Conservation (phyloP, 2,113 vertebrate genomes). For the Cyprinodon variegatus region DNA sequence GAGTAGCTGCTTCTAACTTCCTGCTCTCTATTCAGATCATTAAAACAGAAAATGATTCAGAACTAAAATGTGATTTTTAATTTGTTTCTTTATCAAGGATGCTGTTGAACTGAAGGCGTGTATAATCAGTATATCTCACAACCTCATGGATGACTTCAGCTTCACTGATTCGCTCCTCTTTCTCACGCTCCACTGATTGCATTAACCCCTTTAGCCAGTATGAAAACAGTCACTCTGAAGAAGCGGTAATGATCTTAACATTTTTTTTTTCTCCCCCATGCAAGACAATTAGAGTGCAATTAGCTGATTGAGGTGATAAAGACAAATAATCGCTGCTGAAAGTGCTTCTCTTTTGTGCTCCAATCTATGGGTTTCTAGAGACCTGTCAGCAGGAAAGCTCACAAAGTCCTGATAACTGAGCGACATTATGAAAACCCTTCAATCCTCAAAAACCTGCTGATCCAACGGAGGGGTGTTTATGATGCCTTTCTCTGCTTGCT, state of each 20-base stretch:
- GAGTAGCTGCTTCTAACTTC: constrained; percentile 55
- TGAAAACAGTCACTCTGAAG: constrained; percentile 68
- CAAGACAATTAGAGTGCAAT: constrained; percentile 68
- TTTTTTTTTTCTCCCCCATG: constrained; percentile 42
- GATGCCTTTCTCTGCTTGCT: constrained; percentile 53
- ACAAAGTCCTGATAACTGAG: constrained; percentile 50
- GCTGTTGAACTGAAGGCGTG: constrained; percentile 47
- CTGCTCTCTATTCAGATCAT: constrained; percentile 70
- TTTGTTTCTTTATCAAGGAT: constrained; percentile 54
- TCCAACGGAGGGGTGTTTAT: constrained; percentile 38
- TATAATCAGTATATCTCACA: constrained; percentile 55
- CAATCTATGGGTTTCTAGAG: constrained; percentile 51
- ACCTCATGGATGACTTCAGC: constrained; percentile 63
- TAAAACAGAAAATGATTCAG: constrained; percentile 76
- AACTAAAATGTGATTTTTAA: constrained; percentile 73
- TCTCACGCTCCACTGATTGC: constrained; percentile 53
- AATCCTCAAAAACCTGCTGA: constrained; percentile 30
- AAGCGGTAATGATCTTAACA: constrained; percentile 67
- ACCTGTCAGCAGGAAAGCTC: constrained; percentile 54
- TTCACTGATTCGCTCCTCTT: constrained; percentile 55
- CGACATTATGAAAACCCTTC: constrained; percentile 44
- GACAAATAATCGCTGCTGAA: constrained; percentile 62
- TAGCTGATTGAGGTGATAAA: constrained; percentile 72
- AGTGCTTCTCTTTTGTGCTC: constrained; percentile 57
- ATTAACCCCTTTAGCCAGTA: constrained; percentile 71